These are phyloP conservation scores for Hypomecis atomaria DNA, from an alignment of 2,888 invertebrate genomes.

Conservation along the genomic window DNA sequence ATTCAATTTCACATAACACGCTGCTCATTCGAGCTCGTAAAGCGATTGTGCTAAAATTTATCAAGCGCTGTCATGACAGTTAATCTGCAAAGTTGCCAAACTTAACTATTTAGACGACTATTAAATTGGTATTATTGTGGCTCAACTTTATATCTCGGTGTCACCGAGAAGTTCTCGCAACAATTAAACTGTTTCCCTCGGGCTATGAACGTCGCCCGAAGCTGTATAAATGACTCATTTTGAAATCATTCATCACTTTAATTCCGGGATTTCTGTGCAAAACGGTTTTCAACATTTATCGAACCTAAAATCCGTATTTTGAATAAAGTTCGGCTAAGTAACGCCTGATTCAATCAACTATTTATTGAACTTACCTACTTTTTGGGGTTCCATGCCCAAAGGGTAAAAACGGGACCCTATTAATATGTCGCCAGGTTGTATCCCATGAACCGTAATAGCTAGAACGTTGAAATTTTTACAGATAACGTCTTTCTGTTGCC, in stretches of 20 bases:
- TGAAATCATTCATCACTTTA: conserved; percentile 34
- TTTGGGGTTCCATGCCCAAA: too few relatives aligned
- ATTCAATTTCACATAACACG: background rate
- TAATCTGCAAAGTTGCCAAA: conserved; percentile 41
- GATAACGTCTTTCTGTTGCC: too few relatives aligned
- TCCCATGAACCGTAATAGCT: too few relatives aligned
- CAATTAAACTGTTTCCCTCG: conserved; percentile 61
- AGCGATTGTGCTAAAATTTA: conserved; percentile 15
- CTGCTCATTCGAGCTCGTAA: background rate
- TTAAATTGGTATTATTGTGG: conserved; percentile 70
- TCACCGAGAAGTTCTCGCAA: conserved; percentile 56
- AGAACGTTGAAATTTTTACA: too few relatives aligned
- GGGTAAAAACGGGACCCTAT: too few relatives aligned
- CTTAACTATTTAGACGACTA: conserved; percentile 51
- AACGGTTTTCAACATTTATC: background rate
- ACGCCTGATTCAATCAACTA: too few relatives aligned
- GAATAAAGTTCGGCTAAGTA: too few relatives aligned
- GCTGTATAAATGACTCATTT: conserved; percentile 38
- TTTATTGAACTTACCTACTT: too few relatives aligned
- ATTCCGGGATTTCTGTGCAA: background rate
- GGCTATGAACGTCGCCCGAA: conserved; percentile 40
- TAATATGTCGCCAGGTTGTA: too few relatives aligned
- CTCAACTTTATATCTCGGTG: conserved; percentile 67
- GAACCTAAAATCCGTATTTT: too few relatives aligned
- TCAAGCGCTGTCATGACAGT: conserved; percentile 36